These are phyloP conservation scores for Lagothrix lagotricha DNA, from an alignment of 2,797 vertebrate species.

Conservation along the genomic window DNA sequence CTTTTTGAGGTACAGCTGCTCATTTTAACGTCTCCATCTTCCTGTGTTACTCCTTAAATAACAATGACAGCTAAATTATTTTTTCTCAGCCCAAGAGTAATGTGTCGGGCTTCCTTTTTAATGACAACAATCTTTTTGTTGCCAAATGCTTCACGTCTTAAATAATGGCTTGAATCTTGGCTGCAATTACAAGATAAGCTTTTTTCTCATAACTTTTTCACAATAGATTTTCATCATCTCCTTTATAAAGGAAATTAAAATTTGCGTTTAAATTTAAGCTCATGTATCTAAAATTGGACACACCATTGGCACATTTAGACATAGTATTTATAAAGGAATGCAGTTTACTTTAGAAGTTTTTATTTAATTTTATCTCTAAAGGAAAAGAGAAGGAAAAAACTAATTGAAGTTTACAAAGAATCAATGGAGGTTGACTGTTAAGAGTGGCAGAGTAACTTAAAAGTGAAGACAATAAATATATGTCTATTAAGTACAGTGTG, in stretches of 20 bases:
- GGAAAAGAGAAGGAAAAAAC: conserved; percentile 51
- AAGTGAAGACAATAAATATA: conserved; percentile 46
- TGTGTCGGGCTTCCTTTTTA: conserved; percentile 75
- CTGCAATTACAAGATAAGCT: conserved; percentile 75
- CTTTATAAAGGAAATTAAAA: conserved; percentile 77
- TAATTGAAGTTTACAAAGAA: conserved; percentile 64
- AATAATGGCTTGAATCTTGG: conserved; percentile 81
- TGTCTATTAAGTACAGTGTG: background rate
- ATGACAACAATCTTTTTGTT: conserved; percentile 76
- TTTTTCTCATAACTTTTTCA: conserved; percentile 82
- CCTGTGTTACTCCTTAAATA: conserved; percentile 63
- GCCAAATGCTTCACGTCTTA: conserved; percentile 82
- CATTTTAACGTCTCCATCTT: conserved; percentile 63
- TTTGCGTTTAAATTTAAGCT: conserved; percentile 63
- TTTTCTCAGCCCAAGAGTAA: conserved; percentile 76
- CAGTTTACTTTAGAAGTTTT: background rate
- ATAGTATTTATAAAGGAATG: conserved; percentile 43
- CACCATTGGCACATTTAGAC: conserved; percentile 46
- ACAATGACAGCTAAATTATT: conserved; percentile 72
- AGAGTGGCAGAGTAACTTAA: conserved; percentile 8
- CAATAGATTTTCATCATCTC: conserved; percentile 76
- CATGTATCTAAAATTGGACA: conserved; percentile 46
- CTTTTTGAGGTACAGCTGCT: background rate
- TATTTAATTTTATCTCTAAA: conserved; percentile 58
- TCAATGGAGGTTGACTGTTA: conserved; percentile 35